phyloP scores from a whole-genome alignment of 2,888 invertebrate species.

The Poecilobothrus nobilitatus region DNA sequence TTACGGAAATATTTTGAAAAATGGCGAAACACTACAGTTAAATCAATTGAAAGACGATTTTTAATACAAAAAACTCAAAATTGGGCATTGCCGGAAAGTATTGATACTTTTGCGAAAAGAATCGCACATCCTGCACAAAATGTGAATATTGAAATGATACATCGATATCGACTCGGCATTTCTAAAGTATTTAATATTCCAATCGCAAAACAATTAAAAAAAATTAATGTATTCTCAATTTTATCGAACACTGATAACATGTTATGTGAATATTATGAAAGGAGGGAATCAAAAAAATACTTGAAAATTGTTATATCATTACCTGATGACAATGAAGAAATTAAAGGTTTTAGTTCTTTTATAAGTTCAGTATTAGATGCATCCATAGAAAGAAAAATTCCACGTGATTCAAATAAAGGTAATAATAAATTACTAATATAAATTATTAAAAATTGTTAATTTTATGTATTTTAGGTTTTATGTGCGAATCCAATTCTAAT shows the following conservation, averaged over 20 bases:
- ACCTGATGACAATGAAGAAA: constrained; percentile 30
- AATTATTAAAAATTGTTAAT: too few relatives aligned
- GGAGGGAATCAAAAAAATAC: constrained; percentile 30
- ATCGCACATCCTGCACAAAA: constrained; percentile 44
- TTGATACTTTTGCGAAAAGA: constrained; percentile 30
- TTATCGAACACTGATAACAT: constrained; percentile 24
- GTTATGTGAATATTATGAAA: constrained; percentile 19
- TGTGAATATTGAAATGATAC: constrained; percentile 44
- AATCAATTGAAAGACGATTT: constrained; percentile 45
- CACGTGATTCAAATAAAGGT: not conserved
- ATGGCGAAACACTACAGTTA: constrained; percentile 44
- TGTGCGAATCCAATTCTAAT: constrained; percentile 29
- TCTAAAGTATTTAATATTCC: constrained; percentile 33
- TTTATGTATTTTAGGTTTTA: constrained; percentile 23
- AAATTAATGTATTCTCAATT: constrained; percentile 32
- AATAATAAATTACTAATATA: too few relatives aligned
- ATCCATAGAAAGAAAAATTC: constrained; percentile 12
- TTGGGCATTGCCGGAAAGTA: constrained; percentile 44
- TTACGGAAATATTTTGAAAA: constrained; percentile 39
- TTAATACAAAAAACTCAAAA: constrained; percentile 50
- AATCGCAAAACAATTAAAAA: constrained; percentile 19
- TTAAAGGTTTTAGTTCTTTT: constrained; percentile 32
- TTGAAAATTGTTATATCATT: constrained; percentile 35
- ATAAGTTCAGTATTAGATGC: constrained; percentile 31
- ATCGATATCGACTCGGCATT: constrained; percentile 45